phyloP scores from a whole-genome alignment of 2,797 vertebrate species.

The Acrossocheilus wenchowensis region DNA sequence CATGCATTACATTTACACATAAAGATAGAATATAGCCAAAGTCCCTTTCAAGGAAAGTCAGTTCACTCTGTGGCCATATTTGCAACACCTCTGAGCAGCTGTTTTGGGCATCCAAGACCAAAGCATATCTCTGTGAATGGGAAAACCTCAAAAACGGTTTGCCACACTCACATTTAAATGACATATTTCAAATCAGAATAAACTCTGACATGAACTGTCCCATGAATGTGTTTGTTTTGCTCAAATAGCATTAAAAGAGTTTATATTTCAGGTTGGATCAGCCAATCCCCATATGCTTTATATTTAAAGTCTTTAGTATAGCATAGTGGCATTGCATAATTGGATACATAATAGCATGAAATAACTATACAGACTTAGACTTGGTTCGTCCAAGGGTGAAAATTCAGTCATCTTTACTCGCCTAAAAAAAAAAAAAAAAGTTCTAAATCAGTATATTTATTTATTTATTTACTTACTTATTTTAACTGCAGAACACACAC shows the following conservation, averaged over 20 bases:
- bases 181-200: not conserved
- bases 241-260: not conserved
- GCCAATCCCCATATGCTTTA: not conserved
- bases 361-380: not conserved
- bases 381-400: not conserved
- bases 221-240: not conserved
- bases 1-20: not conserved
- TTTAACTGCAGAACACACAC: no score
- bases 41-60: not conserved
- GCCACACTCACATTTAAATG: not conserved
- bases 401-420: not conserved
- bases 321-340: not conserved
- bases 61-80: not conserved
- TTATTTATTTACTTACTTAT: no score
- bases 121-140: not conserved
- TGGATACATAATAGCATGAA: not conserved
- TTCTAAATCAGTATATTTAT: no score
- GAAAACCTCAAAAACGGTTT: not conserved
- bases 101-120: not conserved
- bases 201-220: not conserved
- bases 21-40: not conserved
- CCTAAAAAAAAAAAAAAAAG: no score
- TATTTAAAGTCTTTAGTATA: not conserved
- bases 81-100: no score
- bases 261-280: not conserved